Conservation (phyloP, 2,113 vertebrate genomes). For the Hipposideros armiger region DNA sequence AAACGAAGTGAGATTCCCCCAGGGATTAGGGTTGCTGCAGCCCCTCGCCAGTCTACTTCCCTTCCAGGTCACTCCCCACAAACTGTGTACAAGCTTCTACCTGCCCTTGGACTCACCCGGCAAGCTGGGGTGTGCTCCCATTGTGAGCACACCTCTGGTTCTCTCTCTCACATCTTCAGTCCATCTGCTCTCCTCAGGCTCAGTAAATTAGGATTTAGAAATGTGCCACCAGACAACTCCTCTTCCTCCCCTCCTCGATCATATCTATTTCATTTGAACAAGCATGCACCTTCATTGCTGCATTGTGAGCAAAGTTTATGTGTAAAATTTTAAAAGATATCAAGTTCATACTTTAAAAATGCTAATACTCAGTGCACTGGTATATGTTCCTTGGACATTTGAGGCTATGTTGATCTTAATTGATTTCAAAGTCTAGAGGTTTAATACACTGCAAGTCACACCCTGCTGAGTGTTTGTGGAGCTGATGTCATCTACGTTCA, state of each 20-base stretch:
- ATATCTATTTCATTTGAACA: background rate
- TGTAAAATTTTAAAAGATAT: background rate
- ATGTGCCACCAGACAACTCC: background rate
- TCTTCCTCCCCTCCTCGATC: background rate
- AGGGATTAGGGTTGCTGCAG: background rate
- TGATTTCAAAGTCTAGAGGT: conserved; percentile 31
- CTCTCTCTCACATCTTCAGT: background rate
- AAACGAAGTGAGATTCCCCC: background rate
- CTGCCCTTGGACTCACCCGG: background rate
- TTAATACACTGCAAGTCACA: background rate
- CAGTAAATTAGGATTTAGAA: background rate
- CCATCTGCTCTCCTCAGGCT: background rate
- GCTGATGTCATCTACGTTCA: background rate
- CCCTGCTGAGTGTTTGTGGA: background rate
- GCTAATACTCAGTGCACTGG: background rate
- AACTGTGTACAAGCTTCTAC: background rate
- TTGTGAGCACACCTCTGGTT: background rate
- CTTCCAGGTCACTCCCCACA: background rate
- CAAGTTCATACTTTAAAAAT: background rate
- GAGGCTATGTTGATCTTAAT: background rate
- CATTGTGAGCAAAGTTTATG: too few relatives aligned
- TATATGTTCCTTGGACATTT: background rate
- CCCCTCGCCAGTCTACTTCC: background rate
- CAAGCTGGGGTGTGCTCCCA: background rate
- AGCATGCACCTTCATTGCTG: background rate